Conservation (phyloP, 2,888 invertebrate genomes). For the Spodoptera littoralis region DNA sequence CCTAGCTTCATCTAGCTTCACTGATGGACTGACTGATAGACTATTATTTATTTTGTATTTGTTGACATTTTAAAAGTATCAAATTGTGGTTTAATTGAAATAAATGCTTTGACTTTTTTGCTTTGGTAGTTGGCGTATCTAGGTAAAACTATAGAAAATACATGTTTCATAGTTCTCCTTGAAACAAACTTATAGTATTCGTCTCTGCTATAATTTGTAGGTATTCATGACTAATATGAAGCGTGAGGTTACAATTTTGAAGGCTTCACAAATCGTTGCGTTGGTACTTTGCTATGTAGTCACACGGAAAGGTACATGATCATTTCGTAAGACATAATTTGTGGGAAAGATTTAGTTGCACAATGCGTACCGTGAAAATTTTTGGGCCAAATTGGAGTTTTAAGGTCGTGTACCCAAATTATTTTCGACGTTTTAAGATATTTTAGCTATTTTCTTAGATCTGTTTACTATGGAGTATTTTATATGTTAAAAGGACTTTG, state of each 20-base stretch:
- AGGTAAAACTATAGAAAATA: too few relatives aligned
- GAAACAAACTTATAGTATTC: slow-evolving; percentile 14
- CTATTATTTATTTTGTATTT: too few relatives aligned
- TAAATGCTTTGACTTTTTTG: too few relatives aligned
- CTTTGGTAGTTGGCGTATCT: too few relatives aligned
- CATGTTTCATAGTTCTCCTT: slow-evolving; percentile 20
- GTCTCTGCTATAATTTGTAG: slow-evolving; percentile 28
- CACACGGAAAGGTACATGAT: slow-evolving; percentile 25
- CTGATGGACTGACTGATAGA: too few relatives aligned
- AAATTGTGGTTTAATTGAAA: too few relatives aligned
- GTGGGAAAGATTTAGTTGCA: slow-evolving; percentile 60
- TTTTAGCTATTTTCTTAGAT: too few relatives aligned
- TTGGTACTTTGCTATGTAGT: slow-evolving; percentile 2
- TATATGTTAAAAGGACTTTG: too few relatives aligned
- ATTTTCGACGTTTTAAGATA: too few relatives aligned
- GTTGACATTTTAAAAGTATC: too few relatives aligned
- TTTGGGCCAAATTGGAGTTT: not conserved
- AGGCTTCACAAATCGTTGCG: slow-evolving; percentile 25
- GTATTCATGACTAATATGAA: slow-evolving; percentile 43
- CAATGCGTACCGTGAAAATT: slow-evolving; percentile 39
- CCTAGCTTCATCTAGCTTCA: too few relatives aligned
- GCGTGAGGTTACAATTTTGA: slow-evolving; percentile 43
- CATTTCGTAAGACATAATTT: slow-evolving; percentile 64
- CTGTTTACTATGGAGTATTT: too few relatives aligned
- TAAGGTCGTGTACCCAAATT: slow-evolving; percentile 16